Conservation (phyloP, 2,888 invertebrate genomes). For the Tipula confusa region DNA sequence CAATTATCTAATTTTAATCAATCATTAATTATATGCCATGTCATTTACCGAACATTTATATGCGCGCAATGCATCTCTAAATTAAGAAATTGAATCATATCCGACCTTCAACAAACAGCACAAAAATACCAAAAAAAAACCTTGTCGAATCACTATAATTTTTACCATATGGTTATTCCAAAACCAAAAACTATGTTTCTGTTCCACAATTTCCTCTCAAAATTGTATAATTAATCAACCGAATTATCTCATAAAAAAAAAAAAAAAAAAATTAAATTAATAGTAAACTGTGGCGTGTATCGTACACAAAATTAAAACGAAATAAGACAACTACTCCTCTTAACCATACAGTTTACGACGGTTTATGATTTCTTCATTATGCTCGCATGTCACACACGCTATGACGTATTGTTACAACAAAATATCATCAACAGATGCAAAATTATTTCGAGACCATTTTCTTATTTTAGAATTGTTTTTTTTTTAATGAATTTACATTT, state of each 20-base stretch:
- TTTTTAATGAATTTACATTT: not conserved
- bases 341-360: not conserved
- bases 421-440: not conserved
- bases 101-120: constrained; percentile 25
- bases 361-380: constrained; percentile 25
- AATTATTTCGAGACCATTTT: not conserved
- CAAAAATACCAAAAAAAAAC: no score
- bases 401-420: not conserved
- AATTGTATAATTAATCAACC: not conserved
- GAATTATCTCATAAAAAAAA: not conserved
- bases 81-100: constrained; percentile 20
- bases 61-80: constrained; percentile 5
- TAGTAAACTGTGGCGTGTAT: not conserved
- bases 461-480: not conserved
- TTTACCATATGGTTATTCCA: not conserved
- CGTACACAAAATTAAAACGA: no score
- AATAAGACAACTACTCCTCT: not conserved
- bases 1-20: not conserved
- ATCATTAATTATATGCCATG: not conserved
- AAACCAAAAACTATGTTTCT: not conserved
- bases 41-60: not conserved
- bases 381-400: not conserved
- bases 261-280: not conserved
- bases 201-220: not conserved
- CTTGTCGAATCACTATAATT: not conserved